phyloP scores from a whole-genome alignment of 2,113 vertebrate genomes.

The Ranitomeya variabilis region DNA sequence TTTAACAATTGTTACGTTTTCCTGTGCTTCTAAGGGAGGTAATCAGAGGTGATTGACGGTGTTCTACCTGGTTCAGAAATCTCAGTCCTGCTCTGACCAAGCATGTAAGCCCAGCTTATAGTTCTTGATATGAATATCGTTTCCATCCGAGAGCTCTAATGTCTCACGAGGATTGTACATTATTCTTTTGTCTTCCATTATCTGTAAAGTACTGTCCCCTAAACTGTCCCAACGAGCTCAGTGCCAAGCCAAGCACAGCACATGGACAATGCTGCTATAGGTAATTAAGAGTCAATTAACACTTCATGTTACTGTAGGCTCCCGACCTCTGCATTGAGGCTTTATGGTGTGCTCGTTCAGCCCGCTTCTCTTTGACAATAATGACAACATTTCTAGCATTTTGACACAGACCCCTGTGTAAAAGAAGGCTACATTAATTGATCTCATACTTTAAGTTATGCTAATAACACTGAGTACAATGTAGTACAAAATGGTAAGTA shows the following conservation, averaged over 20 bases:
- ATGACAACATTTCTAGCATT: neutral
- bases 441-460: neutral
- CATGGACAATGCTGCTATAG: constrained; percentile 24
- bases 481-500: neutral
- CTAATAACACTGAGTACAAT: neutral
- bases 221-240: constrained; percentile 23
- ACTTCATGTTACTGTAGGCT: neutral
- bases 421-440: neutral
- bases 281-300: constrained; percentile 34
- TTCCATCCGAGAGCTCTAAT: constrained; percentile 48
- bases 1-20: constrained; percentile 22
- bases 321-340: constrained; percentile 3
- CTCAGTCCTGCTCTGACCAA: constrained; percentile 24
- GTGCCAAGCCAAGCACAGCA: constrained; percentile 46
- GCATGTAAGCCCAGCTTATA: constrained; percentile 1
- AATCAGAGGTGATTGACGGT: constrained; percentile 46
- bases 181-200: constrained; percentile 49
- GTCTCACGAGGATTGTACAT: constrained; percentile 30
- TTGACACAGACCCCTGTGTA: neutral
- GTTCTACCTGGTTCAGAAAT: constrained; percentile 14
- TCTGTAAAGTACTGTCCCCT: constrained; percentile 32
- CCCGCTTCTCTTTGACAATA: neutral
- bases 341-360: constrained; percentile 3
- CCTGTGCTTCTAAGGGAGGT: constrained; percentile 10
- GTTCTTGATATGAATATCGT: constrained; percentile 50